Base-by-base conservation (phyloP, 92 coral and sea anemone genomes). In the Siderastrea siderea region DNA sequence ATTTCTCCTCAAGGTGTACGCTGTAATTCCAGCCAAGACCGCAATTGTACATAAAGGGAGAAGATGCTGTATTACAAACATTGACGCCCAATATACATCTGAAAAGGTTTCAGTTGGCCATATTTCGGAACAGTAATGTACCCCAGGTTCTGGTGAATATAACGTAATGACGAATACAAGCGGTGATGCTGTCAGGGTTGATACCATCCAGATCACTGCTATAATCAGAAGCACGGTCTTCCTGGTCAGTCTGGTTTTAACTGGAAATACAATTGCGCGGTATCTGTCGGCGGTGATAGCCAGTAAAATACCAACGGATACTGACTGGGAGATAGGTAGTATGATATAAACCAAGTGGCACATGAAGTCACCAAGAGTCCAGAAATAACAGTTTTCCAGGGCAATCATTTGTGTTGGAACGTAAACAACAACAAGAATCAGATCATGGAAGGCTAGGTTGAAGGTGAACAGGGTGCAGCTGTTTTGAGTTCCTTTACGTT, bases 201-300 rank as follows among this genome's bases (percentile, higher is more conserved):
- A 95, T 7, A 80, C 85, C 19, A 93, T 10, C 98, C 98, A 95
- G 68, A 95, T 95, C 26, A 66, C 76, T 1, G 86, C 87, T 44
- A 95, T 88, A 60, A 93, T 84, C 47, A 69, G 66, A 16, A 79
- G 71, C 72, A 95, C 94, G 5, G 84, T 84, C 74, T 19, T 73
- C 9, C 86, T 60, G 19, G 88, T 82, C 16, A 95, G 87, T 47
- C 80, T 91, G 5, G 96, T 81, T 47, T 91, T 91, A 57, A 95
- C 85, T 1, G 98, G 98, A 78, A 88, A 92, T 9, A 94, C 96
- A n/a, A 95, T 94, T 0, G 95, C 98, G 45, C 98, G 95, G 82
- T 78, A 95, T 57, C 98, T 69, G 84, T 95, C 96, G 12, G 89
- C 87, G 8, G 95, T 90, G 67, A 95, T 95, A 2, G 94, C 95